These are phyloP conservation scores for Stegodyphus mimosarum DNA, from an alignment of 1,140 invertebrate genomes.

Conservation along the genomic window DNA sequence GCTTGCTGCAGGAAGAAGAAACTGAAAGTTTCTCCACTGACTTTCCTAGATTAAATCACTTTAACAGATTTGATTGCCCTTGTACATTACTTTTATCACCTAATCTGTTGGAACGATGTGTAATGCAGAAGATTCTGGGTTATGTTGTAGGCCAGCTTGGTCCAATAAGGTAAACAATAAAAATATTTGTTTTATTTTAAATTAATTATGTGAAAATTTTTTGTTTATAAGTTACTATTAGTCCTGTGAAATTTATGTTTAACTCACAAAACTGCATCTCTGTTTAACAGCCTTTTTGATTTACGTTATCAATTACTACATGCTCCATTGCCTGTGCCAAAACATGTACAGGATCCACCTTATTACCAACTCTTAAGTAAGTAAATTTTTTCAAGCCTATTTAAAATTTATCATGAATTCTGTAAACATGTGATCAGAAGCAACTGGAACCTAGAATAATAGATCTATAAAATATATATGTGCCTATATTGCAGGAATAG, in stretches of 20 bases:
- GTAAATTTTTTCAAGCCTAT: background rate
- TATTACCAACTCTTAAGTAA: conserved; percentile 41
- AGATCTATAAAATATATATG: no score
- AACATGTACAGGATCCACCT: conserved; percentile 38
- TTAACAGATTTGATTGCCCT: background rate
- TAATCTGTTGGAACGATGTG: conserved; percentile 33
- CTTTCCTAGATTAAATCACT: background rate
- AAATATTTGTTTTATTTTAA: background rate
- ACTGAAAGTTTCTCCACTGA: background rate
- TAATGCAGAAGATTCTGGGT: conserved; percentile 40
- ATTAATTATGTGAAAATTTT: background rate
- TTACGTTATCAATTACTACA: conserved; percentile 53
- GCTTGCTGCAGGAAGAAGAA: conserved; percentile 10
- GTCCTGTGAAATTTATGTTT: no score
- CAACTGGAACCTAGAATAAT: no score
- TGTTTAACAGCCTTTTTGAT: conserved; percentile 53
- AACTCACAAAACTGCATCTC: background rate
- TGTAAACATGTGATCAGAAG: no score
- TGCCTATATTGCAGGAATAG: no score
- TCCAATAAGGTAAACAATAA: conserved; percentile 29
- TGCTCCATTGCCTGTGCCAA: conserved; percentile 40
- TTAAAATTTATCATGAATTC: no score
- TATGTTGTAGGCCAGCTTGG: conserved; percentile 44
- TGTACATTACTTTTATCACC: conserved; percentile 29
- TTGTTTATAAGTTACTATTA: background rate